Evolutionary conservation across 2,888 invertebrate genomes (phyloP).

Genomic region (Gonocerus acuteangulatus): DNA sequence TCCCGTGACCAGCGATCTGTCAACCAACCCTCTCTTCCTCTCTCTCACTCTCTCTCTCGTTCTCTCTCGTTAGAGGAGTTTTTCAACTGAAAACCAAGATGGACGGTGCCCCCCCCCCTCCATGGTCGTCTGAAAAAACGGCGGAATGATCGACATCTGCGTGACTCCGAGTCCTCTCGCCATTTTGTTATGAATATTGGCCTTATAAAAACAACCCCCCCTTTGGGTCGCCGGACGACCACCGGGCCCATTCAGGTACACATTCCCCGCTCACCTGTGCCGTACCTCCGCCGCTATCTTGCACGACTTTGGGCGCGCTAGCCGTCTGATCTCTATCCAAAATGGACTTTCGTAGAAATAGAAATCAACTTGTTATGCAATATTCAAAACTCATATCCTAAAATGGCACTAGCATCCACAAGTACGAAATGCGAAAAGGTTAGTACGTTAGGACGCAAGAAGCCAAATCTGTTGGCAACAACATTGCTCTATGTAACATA

Average conservation of each 20-base stretch:
- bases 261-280: background rate
- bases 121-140: background rate
- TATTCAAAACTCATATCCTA: no score
- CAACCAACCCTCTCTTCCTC: constrained; percentile 1
- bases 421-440: no score
- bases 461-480: no score
- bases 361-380: no score
- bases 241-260: background rate
- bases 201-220: background rate
- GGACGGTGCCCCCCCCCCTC: constrained; percentile 17
- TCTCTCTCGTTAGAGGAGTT: constrained; percentile 21
- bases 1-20: constrained; percentile 1
- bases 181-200: constrained; percentile 26
- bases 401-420: no score
- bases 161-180: constrained; percentile 5
- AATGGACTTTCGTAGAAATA: no score
- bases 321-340: no score
- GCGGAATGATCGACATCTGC: constrained; percentile 23
- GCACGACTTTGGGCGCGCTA: no score
- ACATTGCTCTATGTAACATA: no score
- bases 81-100: constrained; percentile 21
- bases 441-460: no score
- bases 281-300: background rate
- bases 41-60: constrained; percentile 10
- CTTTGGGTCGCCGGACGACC: background rate